These are phyloP conservation scores for Pocillopora verrucosa DNA, from an alignment of 64 coral and sea anemone genomes.

Conservation along the genomic window DNA sequence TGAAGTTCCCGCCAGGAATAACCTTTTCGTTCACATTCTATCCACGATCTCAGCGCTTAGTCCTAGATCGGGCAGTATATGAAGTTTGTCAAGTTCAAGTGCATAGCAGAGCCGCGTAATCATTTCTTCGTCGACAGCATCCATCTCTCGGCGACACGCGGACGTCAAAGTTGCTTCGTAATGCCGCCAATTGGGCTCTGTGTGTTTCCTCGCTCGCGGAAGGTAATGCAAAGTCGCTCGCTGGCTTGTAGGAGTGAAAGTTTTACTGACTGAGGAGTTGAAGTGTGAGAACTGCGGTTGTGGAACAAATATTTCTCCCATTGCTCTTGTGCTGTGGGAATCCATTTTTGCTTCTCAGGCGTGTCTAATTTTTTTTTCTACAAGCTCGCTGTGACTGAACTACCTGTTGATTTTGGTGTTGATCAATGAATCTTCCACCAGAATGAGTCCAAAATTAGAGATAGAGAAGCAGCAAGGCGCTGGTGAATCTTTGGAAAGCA, in stretches of 20 bases:
- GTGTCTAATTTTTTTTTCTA: not conserved
- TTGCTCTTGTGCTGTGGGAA: not conserved
- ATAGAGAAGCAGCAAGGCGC: not conserved
- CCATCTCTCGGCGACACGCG: slow-evolving; percentile 40
- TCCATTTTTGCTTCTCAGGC: not conserved
- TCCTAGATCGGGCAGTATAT: slow-evolving; percentile 25
- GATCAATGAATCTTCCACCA: slow-evolving; percentile 37
- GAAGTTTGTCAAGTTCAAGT: slow-evolving; percentile 33
- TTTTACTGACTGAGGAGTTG: not conserved
- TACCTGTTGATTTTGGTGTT: slow-evolving; percentile 31
- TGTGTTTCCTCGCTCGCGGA: slow-evolving; percentile 18
- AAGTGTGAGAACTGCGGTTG: not conserved
- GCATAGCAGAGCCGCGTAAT: slow-evolving; percentile 30
- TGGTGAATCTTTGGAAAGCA: not conserved
- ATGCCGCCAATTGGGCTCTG: not conserved
- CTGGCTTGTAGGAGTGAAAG: not conserved
- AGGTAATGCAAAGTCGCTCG: slow-evolving; percentile 7
- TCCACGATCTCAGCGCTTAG: slow-evolving; percentile 22
- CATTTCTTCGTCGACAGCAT: slow-evolving; percentile 36
- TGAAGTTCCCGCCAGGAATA: no score
- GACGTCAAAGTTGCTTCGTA: not conserved
- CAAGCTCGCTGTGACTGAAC: not conserved
- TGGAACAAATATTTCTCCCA: slow-evolving; percentile 1
- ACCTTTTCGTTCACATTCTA: slow-evolving; percentile 3
- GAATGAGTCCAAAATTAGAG: not conserved